These are phyloP conservation scores for Uria aalge DNA, from an alignment of 2,113 vertebrate species.

Conservation along the genomic window DNA sequence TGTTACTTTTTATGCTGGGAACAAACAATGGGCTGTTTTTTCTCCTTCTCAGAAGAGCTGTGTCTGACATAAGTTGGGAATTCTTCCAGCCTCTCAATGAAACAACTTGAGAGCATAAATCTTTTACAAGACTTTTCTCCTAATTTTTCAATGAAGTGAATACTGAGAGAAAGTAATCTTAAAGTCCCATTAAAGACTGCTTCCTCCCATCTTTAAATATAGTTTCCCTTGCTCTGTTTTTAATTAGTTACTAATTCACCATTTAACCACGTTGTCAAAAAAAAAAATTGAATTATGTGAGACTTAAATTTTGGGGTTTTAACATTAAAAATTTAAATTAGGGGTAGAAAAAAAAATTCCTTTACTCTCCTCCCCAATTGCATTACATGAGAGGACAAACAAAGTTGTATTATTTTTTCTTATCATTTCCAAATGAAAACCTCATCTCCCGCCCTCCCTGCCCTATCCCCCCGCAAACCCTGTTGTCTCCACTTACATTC, in stretches of 20 bases:
- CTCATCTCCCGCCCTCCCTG: background rate
- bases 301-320: background rate
- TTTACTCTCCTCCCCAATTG: background rate
- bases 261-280: background rate
- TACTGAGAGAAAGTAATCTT: background rate
- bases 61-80: background rate
- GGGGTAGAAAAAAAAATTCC: background rate
- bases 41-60: background rate
- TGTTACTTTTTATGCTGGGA: background rate
- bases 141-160: background rate
- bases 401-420: background rate
- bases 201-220: background rate
- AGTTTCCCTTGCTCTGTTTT: background rate
- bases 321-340: background rate
- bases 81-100: background rate
- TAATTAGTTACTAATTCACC: background rate
- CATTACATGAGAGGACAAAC: background rate
- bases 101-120: background rate
- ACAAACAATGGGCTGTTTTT: background rate
- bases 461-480: background rate
- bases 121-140: background rate
- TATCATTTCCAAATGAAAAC: background rate
- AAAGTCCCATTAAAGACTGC: background rate
- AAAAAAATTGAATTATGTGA: background rate
- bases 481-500: background rate